A percentile compares a stretch with the other conserved stretches of the same genome.
Evolutionary conservation across 92 coral and sea anemone genomes (phyloP).

Genomic region (Scolanthus callimorphus): DNA sequence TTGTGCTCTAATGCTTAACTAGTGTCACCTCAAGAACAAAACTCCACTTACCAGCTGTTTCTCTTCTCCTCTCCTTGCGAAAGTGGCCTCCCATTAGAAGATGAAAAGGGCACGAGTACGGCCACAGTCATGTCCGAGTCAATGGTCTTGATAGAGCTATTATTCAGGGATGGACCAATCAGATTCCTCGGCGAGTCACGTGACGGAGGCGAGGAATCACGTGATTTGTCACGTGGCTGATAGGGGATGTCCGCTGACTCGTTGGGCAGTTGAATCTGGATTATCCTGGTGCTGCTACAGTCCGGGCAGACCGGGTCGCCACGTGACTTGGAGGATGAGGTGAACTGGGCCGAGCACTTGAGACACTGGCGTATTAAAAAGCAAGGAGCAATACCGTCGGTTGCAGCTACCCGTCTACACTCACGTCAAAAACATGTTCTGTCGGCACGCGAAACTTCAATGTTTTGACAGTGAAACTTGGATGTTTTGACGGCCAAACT

Average conservation of each 20-base stretch:
- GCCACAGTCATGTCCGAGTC: slow-evolving; percentile 16
- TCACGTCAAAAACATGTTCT: too few relatives aligned
- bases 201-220: background rate
- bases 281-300: slow-evolving; percentile 74
- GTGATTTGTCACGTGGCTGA: slow-evolving; percentile 4
- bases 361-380: too few relatives aligned
- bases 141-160: slow-evolving; percentile 22
- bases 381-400: too few relatives aligned
- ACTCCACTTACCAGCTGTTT: background rate
- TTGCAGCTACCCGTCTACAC: too few relatives aligned
- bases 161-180: slow-evolving; percentile 15
- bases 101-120: slow-evolving; percentile 13
- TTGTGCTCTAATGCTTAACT: too few relatives aligned
- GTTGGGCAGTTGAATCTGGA: slow-evolving; percentile 46
- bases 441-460: too few relatives aligned
- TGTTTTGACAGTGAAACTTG: too few relatives aligned
- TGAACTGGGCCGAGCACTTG: slow-evolving; percentile 76
- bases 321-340: slow-evolving; percentile 22
- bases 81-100: background rate
- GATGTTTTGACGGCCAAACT: too few relatives aligned
- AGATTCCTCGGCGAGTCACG: background rate
- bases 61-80: background rate
- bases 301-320: slow-evolving; percentile 53
- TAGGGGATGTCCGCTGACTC: slow-evolving; percentile 3
- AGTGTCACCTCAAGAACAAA: too few relatives aligned